A percentile compares a stretch with the other conserved stretches of the same genome.
These are phyloP conservation scores for Drosophila gunungcola DNA, from an alignment of 1,140 invertebrate genomes.

Conservation along the genomic window DNA sequence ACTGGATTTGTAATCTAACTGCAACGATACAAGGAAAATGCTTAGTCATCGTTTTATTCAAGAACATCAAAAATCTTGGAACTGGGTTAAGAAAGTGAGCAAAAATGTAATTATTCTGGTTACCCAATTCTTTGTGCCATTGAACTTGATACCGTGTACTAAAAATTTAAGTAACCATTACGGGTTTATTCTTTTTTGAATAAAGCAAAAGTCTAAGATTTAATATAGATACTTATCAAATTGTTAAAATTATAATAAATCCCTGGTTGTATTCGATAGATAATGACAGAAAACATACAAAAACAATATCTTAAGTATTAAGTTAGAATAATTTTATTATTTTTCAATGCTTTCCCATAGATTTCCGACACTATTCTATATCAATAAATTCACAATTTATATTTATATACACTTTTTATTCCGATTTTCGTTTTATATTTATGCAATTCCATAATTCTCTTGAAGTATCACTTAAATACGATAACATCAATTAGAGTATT, in stretches of 20 bases:
- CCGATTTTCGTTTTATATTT: slow-evolving; percentile 3
- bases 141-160: slow-evolving; percentile 5
- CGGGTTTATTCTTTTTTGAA: neutral
- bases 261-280: no score
- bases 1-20: slow-evolving; percentile 13
- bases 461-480: slow-evolving; percentile 2
- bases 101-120: neutral
- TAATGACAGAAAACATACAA: no score
- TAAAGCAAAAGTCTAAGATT: neutral
- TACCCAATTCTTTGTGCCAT: slow-evolving; percentile 28
- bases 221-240: neutral
- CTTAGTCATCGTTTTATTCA: slow-evolving; percentile 4
- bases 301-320: no score
- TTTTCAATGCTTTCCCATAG: no score
- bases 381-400: slow-evolving; percentile 1
- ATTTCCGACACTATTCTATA: neutral
- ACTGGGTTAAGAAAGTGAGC: slow-evolving; percentile 18
- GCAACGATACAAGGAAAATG: slow-evolving; percentile 5
- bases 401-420: slow-evolving; percentile 22
- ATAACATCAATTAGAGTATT: slow-evolving; percentile 33
- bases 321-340: no score
- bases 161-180: neutral
- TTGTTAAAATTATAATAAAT: neutral
- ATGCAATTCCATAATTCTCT: slow-evolving; percentile 28
- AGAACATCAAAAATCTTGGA: slow-evolving; percentile 2